phyloP scores from a whole-genome alignment of 1,140 invertebrate species.

The Plectrocnemia conspersa region DNA sequence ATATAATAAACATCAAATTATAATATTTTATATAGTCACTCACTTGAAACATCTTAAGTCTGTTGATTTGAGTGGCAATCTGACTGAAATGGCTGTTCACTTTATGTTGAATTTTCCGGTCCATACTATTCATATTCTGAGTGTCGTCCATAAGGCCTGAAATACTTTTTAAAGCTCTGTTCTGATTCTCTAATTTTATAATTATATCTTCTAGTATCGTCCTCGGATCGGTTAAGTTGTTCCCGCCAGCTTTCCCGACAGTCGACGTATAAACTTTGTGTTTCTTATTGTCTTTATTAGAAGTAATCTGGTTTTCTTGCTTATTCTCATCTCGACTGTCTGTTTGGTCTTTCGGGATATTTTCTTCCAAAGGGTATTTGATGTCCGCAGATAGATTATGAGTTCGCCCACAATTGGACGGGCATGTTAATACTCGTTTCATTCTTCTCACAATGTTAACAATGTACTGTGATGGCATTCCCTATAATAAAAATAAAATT shows the following conservation, averaged over 20 bases:
- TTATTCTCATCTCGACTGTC: neutral
- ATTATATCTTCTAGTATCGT: constrained; percentile 58
- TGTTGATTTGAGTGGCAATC: constrained; percentile 55
- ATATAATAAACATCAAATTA: constrained; percentile 2
- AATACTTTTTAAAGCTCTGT: constrained; percentile 48
- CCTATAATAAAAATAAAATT: constrained; percentile 27
- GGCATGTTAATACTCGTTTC: constrained; percentile 27
- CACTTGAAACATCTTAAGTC: constrained; percentile 57
- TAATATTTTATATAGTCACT: constrained; percentile 7
- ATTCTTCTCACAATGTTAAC: constrained; percentile 26
- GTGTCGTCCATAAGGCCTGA: constrained; percentile 38
- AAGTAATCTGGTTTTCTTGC: neutral
- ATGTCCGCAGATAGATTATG: constrained; percentile 2
- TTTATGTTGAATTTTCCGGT: constrained; percentile 47
- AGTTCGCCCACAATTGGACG: constrained; percentile 16
- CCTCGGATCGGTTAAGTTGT: constrained; percentile 42
- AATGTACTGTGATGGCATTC: constrained; percentile 27
- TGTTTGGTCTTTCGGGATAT: neutral
- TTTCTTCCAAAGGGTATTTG: constrained; percentile 19
- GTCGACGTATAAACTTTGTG: constrained; percentile 47
- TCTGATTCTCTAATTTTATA: constrained; percentile 56
- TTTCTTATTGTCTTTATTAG: constrained; percentile 37
- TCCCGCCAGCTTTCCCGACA: constrained; percentile 48
- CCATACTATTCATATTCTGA: constrained; percentile 38
- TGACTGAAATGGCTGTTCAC: constrained; percentile 51